phyloP scores from a whole-genome alignment of 2,888 invertebrate species.

The Lordiphosa andalusiaca region DNA sequence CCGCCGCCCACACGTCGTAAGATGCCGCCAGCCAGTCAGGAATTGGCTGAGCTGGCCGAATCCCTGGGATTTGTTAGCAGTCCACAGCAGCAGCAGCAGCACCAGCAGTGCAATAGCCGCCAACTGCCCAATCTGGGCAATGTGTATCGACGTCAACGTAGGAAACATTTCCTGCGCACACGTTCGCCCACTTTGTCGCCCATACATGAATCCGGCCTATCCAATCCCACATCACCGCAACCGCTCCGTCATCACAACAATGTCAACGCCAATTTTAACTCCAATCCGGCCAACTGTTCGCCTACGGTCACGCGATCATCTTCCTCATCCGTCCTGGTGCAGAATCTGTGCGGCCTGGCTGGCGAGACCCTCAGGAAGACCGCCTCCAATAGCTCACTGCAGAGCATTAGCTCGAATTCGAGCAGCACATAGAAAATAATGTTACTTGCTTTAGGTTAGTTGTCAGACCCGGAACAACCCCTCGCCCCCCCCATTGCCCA shows the following conservation, averaged over 20 bases:
- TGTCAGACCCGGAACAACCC: no score
- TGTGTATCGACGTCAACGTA: slow-evolving; percentile 78
- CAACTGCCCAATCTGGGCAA: slow-evolving; percentile 69
- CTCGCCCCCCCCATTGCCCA: not conserved
- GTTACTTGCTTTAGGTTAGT: slow-evolving; percentile 1
- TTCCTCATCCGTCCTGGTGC: slow-evolving; percentile 72
- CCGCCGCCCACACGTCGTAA: slow-evolving; percentile 81
- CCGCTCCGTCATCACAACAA: slow-evolving; percentile 78
- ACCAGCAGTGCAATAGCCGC: slow-evolving; percentile 32
- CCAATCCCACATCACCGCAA: slow-evolving; percentile 85
- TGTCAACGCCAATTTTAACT: slow-evolving; percentile 24
- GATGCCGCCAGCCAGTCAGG: slow-evolving; percentile 81
- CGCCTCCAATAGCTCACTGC: slow-evolving; percentile 75
- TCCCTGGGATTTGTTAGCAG: slow-evolving; percentile 81
- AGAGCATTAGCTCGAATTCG: slow-evolving; percentile 76
- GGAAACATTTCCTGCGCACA: slow-evolving; percentile 81
- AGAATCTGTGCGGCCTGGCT: slow-evolving; percentile 50
- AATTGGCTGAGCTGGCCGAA: slow-evolving; percentile 83
- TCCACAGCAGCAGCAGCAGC: slow-evolving; percentile 47
- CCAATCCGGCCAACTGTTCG: slow-evolving; percentile 62
- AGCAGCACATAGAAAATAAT: slow-evolving; percentile 64
- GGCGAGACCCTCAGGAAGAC: slow-evolving; percentile 58
- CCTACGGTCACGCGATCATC: slow-evolving; percentile 40
- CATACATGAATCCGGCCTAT: slow-evolving; percentile 86
- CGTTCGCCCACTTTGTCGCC: slow-evolving; percentile 84